Conservation (phyloP, 2,113 vertebrate genomes). For the Actinemys pallida region DNA sequence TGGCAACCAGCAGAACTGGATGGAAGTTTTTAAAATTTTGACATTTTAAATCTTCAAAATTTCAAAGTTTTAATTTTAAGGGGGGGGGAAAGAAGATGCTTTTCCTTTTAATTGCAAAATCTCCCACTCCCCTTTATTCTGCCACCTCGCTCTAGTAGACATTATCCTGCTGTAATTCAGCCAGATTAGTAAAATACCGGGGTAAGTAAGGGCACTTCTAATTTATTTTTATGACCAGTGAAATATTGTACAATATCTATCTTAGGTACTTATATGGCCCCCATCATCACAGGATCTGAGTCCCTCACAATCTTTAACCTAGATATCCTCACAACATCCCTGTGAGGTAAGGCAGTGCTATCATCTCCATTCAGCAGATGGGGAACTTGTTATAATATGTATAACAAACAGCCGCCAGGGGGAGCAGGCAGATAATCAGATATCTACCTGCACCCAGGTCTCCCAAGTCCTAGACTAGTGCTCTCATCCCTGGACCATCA, state of each 20-base stretch:
- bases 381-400: not conserved
- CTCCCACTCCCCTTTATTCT: not conserved
- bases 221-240: not conserved
- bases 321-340: not conserved
- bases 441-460: not conserved
- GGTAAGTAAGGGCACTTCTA: not conserved
- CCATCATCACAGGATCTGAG: not conserved
- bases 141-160: not conserved
- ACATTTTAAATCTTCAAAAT: not conserved
- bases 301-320: not conserved
- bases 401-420: not conserved
- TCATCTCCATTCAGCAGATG: not conserved
- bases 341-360: not conserved
- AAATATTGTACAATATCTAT: not conserved
- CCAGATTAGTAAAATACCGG: not conserved
- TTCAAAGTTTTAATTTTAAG: not conserved
- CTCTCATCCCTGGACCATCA: not conserved
- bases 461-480: not conserved
- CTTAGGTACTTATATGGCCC: conserved; percentile 28
- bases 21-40: not conserved
- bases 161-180: not conserved
- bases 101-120: not conserved
- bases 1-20: not conserved
- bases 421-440: not conserved
- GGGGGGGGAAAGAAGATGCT: not conserved